These are phyloP conservation scores for Notiomystis cincta DNA, from an alignment of 2,113 vertebrate genomes.

Conservation along the genomic window DNA sequence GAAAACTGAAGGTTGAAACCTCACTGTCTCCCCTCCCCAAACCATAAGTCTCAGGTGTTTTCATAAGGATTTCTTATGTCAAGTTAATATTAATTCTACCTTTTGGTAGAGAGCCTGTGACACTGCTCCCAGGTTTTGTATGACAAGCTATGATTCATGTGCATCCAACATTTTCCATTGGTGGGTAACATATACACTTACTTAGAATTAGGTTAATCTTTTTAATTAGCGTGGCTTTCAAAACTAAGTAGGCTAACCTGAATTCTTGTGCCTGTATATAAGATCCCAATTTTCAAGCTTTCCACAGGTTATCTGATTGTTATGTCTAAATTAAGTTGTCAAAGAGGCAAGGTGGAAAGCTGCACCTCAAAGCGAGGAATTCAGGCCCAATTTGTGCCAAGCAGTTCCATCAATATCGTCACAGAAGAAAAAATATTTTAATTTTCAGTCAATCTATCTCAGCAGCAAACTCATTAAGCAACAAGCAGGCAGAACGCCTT, in stretches of 20 bases:
- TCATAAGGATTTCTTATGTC: neutral
- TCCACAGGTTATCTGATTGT: neutral
- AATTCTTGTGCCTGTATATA: neutral
- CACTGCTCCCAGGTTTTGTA: neutral
- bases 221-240: conserved; percentile 25
- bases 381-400: neutral
- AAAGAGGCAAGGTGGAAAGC: neutral
- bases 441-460: neutral
- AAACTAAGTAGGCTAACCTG: neutral
- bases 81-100: neutral
- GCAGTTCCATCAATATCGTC: neutral
- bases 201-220: conserved; percentile 39
- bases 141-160: neutral
- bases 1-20: neutral
- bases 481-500: neutral
- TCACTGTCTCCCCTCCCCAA: neutral
- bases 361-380: neutral
- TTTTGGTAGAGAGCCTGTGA: neutral
- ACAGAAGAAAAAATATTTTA: neutral
- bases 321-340: neutral
- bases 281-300: neutral
- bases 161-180: neutral
- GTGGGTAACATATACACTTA: neutral
- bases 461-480: neutral
- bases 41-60: neutral